Conservation (phyloP, 2,113 vertebrate genomes). For the Leucopsar rothschildi region DNA sequence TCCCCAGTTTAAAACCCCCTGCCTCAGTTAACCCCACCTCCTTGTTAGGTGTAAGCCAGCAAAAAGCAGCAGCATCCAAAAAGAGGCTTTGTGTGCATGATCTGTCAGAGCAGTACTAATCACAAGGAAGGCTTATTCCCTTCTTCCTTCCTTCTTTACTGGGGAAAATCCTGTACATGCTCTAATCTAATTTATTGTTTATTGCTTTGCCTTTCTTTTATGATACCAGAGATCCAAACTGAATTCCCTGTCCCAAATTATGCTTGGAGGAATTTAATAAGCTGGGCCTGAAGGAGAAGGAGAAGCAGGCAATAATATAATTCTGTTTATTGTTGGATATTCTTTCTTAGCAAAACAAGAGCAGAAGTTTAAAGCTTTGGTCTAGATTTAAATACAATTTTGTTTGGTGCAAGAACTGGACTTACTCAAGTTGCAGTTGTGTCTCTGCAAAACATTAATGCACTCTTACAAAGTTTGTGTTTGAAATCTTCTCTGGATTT, state of each 20-base stretch:
- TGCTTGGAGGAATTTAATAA: not conserved
- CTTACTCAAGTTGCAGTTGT: not conserved
- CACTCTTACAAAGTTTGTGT: not conserved
- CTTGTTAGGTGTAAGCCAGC: not conserved
- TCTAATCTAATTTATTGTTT: not conserved
- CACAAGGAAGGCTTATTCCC: not conserved
- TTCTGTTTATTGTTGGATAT: not conserved
- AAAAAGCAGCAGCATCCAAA: not conserved
- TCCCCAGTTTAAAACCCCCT: not conserved
- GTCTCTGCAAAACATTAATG: not conserved
- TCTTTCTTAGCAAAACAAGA: not conserved
- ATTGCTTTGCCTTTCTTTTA: not conserved
- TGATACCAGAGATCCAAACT: not conserved
- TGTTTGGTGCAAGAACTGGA: not conserved
- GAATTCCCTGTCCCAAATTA: not conserved
- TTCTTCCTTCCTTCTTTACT: not conserved
- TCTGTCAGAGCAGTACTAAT: not conserved
- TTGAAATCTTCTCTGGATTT: not conserved
- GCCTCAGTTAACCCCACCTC: not conserved
- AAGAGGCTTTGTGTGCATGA: accelerated
- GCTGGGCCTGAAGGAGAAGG: not conserved
- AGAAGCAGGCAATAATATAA: accelerated
- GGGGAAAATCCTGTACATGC: accelerated
- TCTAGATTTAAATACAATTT: not conserved
- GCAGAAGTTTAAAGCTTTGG: not conserved